phyloP scores from a whole-genome alignment of 1,140 invertebrate genomes.

The Tenebrio molitor region DNA sequence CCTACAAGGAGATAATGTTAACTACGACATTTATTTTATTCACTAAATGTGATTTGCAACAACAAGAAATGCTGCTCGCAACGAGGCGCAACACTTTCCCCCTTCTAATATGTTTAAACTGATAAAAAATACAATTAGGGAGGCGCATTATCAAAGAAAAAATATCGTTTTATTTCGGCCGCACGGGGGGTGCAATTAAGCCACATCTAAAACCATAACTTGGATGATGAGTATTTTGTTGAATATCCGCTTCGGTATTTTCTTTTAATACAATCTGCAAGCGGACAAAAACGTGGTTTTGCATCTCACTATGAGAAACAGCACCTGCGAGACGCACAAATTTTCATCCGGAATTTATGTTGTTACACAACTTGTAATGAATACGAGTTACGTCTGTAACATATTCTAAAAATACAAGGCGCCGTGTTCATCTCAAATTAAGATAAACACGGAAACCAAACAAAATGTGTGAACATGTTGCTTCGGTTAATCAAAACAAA shows the following conservation, averaged over 20 bases:
- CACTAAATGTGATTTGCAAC: slow-evolving; percentile 41
- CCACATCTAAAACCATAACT: slow-evolving; percentile 37
- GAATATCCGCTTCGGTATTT: slow-evolving; percentile 46
- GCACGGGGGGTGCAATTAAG: slow-evolving; percentile 17
- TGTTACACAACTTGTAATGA: slow-evolving; percentile 47
- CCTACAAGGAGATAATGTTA: slow-evolving; percentile 43
- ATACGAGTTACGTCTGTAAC: slow-evolving; percentile 44
- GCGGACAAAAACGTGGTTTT: slow-evolving; percentile 37
- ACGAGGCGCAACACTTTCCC: background rate
- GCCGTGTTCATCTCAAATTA: slow-evolving; percentile 13
- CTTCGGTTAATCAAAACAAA: slow-evolving; percentile 2
- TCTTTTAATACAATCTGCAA: slow-evolving; percentile 51
- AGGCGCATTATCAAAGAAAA: background rate
- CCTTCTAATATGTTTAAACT: slow-evolving; percentile 12
- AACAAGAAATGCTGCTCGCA: slow-evolving; percentile 27
- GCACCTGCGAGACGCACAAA: slow-evolving; percentile 53
- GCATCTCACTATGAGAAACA: slow-evolving; percentile 50
- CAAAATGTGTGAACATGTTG: background rate
- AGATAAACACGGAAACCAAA: slow-evolving; percentile 15
- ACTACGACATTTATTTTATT: slow-evolving; percentile 44
- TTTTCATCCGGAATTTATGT: slow-evolving; percentile 52
- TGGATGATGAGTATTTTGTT: slow-evolving; percentile 34
- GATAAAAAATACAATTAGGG: slow-evolving; percentile 22
- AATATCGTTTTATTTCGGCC: slow-evolving; percentile 15
- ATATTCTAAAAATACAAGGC: slow-evolving; percentile 45